Conservation (phyloP, 2,113 vertebrate genomes). For the Hippocampus zosterae region DNA sequence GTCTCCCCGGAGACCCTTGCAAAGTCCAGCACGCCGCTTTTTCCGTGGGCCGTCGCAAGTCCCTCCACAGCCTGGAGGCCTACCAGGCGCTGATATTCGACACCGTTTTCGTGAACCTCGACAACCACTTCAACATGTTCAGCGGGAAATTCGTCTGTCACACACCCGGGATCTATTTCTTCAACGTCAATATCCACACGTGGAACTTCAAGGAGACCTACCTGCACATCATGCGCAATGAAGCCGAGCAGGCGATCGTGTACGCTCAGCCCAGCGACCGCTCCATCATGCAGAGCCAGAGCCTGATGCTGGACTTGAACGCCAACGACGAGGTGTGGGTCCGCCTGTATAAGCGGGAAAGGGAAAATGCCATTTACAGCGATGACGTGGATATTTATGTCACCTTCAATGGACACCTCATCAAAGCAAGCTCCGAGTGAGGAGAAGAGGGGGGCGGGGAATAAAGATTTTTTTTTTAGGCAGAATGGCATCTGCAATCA, state of each 20-base stretch:
- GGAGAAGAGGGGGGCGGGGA: neutral
- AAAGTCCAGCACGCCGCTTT: constrained; percentile 80
- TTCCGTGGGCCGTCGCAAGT: constrained; percentile 85
- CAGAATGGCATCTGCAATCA: neutral
- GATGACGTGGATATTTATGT: constrained; percentile 90
- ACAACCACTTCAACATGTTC: constrained; percentile 87
- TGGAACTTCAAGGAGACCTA: constrained; percentile 99
- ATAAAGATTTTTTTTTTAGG: neutral
- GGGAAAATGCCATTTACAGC: constrained; percentile 92
- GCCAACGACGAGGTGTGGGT: constrained; percentile 82
- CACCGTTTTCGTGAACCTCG: constrained; percentile 86
- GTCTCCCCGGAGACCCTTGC: constrained; percentile 80
- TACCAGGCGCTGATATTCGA: constrained; percentile 86
- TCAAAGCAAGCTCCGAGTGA: constrained; percentile 66
- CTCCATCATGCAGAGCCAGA: constrained; percentile 99
- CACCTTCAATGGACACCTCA: constrained; percentile 89
- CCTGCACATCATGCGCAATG: constrained; percentile 87
- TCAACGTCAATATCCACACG: constrained; percentile 94
- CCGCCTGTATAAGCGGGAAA: constrained; percentile 85
- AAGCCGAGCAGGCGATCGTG: constrained; percentile 79
- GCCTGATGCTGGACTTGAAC: constrained; percentile 82
- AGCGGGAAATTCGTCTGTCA: constrained; percentile 80
- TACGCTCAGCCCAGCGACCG: constrained; percentile 92
- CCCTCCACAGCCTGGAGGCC: constrained; percentile 84
- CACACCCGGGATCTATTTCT: constrained; percentile 83